Evolutionary conservation across 2,797 vertebrate species (phyloP), one percentile per base, ranked within the genome.

Genomic region (Chelonia mydas): DNA sequence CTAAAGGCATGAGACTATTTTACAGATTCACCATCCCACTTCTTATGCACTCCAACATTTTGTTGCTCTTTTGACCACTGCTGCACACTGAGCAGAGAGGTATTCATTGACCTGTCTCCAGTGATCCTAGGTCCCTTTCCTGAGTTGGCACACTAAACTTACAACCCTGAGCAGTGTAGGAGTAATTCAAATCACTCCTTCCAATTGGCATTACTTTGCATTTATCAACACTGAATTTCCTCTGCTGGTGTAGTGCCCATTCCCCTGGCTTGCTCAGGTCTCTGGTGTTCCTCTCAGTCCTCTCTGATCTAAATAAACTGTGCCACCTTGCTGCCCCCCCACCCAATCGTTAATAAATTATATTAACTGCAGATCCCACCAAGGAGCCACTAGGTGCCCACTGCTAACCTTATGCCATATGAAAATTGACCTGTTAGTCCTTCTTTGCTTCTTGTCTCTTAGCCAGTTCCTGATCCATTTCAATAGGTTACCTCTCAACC

Each of bases 1-100:
- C 53, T 25, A n/a, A 15, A 84, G 65, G 51, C 37, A 79, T 50
- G 27, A 23, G 51, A 72, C 68, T 33, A 33, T 8, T 28, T 49
- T 76, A 45, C 59, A 51, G 27, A 74, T 16, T 51, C 65, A 72
- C 53, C 51, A 33, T 5, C 61, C 72, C 53, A 50, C 37, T 77
- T 45, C 41, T 74, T 45, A 86, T 21, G 53, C 53, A n/a, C 74
- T 37, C 28, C n/a, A 81, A 83, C 59, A 41, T 59, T 33, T 45
- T 19, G 16, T 23, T 81, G 4, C 79, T 31, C 33, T 23, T 28
- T 25, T 49, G 27, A 27, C 37, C 27, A 49, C 25, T 0, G 0
- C 16, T 45, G 57, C 6, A 6, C 1, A 61, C 21, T 3, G 19
- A 78, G 23, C 8, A 10, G 54, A 33, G 54, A 82, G 77, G 53